Evolutionary conservation across 2,797 vertebrate species (phyloP), one percentile per base, ranked within the genome.

Genomic region (Clamator glandarius): DNA sequence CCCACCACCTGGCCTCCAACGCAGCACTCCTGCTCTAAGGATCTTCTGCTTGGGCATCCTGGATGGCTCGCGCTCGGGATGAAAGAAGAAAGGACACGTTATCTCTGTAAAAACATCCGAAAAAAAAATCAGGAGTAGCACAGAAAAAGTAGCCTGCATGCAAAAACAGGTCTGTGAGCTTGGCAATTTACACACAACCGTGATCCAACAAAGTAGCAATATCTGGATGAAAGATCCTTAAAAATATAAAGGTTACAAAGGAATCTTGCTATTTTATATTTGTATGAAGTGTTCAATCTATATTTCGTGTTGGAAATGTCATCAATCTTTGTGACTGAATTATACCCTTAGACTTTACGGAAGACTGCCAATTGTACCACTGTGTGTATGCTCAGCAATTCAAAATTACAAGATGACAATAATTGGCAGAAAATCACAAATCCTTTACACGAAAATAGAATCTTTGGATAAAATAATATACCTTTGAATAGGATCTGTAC

Each of bases 401-500:
- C 80, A 86, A 85, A 93, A 89, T 19, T 54, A 76, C 58, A 41
- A 64, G n/a, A 79, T 2, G 33, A 89, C 84, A 63, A n/a, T 24
- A 31, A 87, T 78, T 91, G 88, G 64, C 95, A 90, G 63, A 93
- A 82, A 92, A 94, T 7, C 57, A 95, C 85, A 86, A 96, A 93
- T 88, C 61, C 26, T 89, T 92, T 90, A 73, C 73, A 92, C 89
- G 87, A 93, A 96, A 96, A 70, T 44, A 84, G 67, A 95, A 82
- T 84, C 85, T 95, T 93, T 62, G 10, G 2, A 75, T 86, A 95
- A 97, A 95, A 97, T 94, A 96, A 75, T 28, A 70, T 46, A 90
- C 80, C 69, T 93, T 81, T 64, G 89, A 96, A 96, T 82, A 96
- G 78, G 89, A 94, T 89, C 88, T 86, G 84, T 61, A 90, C 36